Evolutionary conservation across 1,140 invertebrate genomes (phyloP).

Genomic region (Drosophila subobscura): DNA sequence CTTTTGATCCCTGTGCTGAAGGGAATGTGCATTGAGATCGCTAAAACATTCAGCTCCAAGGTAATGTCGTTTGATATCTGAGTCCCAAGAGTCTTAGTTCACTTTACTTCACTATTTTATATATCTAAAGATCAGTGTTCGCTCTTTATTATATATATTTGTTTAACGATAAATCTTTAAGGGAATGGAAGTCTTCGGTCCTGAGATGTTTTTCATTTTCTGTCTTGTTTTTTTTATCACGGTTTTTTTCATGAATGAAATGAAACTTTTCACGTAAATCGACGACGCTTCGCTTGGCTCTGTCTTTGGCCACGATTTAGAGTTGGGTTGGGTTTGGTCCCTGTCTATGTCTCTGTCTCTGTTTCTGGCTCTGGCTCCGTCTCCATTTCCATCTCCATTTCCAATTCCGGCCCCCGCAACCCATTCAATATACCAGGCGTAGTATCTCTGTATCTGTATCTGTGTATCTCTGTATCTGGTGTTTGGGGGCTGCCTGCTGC

Average conservation of each 20-base stretch:
- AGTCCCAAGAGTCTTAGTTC: background rate
- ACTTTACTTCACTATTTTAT: too few relatives aligned
- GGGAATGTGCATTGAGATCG: too few relatives aligned
- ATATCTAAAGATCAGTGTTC: background rate
- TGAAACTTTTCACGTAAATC: constrained; percentile 77
- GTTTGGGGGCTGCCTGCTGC: constrained; percentile 19
- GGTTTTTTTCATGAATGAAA: constrained; percentile 73
- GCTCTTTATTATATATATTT: background rate
- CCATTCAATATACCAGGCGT: too few relatives aligned
- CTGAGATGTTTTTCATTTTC: background rate
- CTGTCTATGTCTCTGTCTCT: background rate
- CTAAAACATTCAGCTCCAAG: too few relatives aligned
- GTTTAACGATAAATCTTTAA: background rate
- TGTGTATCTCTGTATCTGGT: constrained; percentile 25
- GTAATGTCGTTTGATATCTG: background rate
- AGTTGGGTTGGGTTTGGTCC: constrained; percentile 11
- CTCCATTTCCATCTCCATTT: constrained; percentile 8
- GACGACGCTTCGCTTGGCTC: constrained; percentile 33
- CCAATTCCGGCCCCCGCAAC: too few relatives aligned
- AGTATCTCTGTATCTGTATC: too few relatives aligned
- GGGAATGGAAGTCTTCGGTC: background rate
- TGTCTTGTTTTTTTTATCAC: constrained; percentile 47
- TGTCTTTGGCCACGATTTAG: constrained; percentile 11
- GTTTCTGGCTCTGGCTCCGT: background rate
- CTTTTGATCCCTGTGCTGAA: too few relatives aligned